Evolutionary conservation across 2,888 invertebrate genomes (phyloP), one percentile per base, ranked within the genome.

Genomic region (Escarpia spicata): DNA sequence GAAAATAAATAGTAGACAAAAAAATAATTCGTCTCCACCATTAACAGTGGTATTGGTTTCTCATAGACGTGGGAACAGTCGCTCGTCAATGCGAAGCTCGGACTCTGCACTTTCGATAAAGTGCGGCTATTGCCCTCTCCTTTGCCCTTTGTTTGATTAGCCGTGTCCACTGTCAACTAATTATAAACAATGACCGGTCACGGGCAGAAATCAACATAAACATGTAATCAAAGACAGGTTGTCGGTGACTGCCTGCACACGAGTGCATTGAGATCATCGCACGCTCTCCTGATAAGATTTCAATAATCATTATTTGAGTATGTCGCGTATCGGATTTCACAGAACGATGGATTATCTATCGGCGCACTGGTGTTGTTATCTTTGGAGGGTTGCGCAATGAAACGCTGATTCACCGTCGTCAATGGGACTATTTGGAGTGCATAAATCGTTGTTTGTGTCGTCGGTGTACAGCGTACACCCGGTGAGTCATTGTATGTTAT

Each of bases 301-400:
- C 75, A 26, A 26, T 26, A 75, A 75, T 75, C 75, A n/a, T 75
- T 75, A 75, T 75, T 75, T 75, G 26, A 75, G 75, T 26, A 75
- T 26, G 75, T 26, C n/a, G 75, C 75, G 75, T n/a, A 26, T n/a
- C n/a, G 75, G 26, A 75, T 75, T 75, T 75, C 75, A 75, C 75
- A 75, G 75, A 75, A 75, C 75, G 75, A 19, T 75, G 75, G 75
- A 75, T 75, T 75, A 75, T 75, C 75, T 75, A 19, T 75, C 75
- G 19, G 75, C 4, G 8, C 10, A 45, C 8, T 45, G 45, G 1
- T 15, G 52, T 37, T 37, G 12, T 52, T 52, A 52, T 75, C 26
- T 75, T 3, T 75, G 3, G 19, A 6, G 75, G 75, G 75, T 75
- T 75, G 75, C 75, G 75, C 75, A 75, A 75, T 75, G 26, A 3